Evolutionary conservation across 2,888 invertebrate species (phyloP).

Genomic region (Stenoptilia bipunctidactyla): DNA sequence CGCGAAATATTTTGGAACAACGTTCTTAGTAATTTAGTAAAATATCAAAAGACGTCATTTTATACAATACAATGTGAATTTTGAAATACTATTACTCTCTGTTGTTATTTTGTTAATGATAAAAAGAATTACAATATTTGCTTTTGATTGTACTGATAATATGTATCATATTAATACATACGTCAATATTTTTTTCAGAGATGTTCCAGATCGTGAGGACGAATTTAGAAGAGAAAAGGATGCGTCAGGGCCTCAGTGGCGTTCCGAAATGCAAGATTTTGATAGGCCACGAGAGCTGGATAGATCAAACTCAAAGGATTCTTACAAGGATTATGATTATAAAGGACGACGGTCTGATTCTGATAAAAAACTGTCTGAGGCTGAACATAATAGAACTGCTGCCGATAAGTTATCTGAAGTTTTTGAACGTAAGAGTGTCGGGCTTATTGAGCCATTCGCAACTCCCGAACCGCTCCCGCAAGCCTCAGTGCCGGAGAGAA

Average conservation of each 20-base stretch:
- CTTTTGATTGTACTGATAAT: conserved; percentile 3
- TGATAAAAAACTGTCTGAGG: conserved; percentile 50
- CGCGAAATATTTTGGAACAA: too few relatives aligned
- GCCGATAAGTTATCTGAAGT: conserved; percentile 62
- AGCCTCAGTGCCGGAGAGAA: conserved; percentile 58
- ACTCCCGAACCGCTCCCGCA: conserved; percentile 36
- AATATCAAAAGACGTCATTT: too few relatives aligned
- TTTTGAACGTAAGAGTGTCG: conserved; percentile 61
- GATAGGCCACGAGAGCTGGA: conserved; percentile 55
- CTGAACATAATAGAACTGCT: conserved; percentile 47
- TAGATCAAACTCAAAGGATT: conserved; percentile 60
- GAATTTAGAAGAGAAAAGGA: conserved; percentile 59
- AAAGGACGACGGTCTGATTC: conserved; percentile 63
- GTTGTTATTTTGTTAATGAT: too few relatives aligned
- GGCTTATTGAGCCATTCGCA: conserved; percentile 37
- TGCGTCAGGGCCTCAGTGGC: conserved; percentile 54
- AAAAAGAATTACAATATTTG: too few relatives aligned
- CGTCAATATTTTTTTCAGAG: conserved; percentile 39
- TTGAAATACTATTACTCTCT: too few relatives aligned
- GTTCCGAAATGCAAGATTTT: conserved; percentile 64
- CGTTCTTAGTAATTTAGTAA: too few relatives aligned
- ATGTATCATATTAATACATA: conserved; percentile 2
- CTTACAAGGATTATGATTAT: conserved; percentile 64
- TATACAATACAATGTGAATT: too few relatives aligned
- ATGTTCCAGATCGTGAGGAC: conserved; percentile 62